phyloP scores from a whole-genome alignment of 2,113 vertebrate species.

The Cyphomyrus plagiostoma region DNA sequence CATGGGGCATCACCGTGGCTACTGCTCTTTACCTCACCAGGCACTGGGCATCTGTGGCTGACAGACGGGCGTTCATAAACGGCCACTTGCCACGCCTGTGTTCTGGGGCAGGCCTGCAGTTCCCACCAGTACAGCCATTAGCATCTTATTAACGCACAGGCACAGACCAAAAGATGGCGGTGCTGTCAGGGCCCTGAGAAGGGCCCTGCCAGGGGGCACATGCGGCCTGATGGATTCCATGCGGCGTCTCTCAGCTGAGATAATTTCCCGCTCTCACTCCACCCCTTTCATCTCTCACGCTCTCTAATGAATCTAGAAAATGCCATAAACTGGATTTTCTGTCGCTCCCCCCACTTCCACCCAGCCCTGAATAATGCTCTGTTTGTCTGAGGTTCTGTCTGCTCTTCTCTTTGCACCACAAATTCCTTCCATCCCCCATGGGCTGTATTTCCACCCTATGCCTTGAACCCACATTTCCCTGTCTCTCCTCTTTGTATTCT shows the following conservation, averaged over 20 bases:
- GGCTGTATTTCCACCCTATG: neutral
- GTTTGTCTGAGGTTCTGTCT: constrained; percentile 4
- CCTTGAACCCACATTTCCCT: neutral
- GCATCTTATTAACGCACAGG: neutral
- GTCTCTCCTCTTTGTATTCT: constrained; percentile 1
- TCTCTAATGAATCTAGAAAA: constrained; percentile 35
- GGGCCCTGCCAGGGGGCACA: constrained; percentile 33
- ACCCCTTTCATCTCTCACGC: constrained; percentile 22
- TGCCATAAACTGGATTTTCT: constrained; percentile 30
- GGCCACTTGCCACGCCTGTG: neutral
- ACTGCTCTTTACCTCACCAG: neutral
- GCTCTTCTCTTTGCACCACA: neutral
- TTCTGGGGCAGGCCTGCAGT: neutral
- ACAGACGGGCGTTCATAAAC: neutral
- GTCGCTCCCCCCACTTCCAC: neutral
- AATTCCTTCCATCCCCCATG: neutral
- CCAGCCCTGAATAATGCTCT: constrained; percentile 12
- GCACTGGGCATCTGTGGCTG: neutral
- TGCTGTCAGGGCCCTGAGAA: neutral
- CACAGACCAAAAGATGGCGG: neutral
- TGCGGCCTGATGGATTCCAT: constrained; percentile 54
- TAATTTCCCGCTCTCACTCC: constrained; percentile 36
- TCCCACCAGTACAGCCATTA: neutral
- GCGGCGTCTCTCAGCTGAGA: constrained; percentile 50
- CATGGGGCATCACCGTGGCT: neutral